Conservation (phyloP, 2,888 invertebrate species). For the Melinaea marsaeus region DNA sequence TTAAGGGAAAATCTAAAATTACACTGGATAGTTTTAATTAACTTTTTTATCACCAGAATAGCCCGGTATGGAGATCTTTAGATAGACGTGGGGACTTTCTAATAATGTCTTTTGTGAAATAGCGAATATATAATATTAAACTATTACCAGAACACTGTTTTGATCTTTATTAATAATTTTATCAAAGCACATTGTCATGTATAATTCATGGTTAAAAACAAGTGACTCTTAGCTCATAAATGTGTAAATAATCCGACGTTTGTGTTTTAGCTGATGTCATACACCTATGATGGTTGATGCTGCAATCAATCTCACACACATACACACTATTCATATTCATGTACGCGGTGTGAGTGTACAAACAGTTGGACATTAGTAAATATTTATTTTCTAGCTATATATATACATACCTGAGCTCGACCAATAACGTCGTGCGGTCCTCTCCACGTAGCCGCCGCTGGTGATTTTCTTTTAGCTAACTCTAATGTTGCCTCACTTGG, state of each 20-base stretch:
- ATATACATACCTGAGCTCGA: conserved; percentile 67
- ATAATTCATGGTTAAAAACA: background rate
- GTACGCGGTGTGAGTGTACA: conserved; percentile 4
- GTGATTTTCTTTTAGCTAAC: conserved; percentile 79
- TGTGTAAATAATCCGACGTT: conserved; percentile 1
- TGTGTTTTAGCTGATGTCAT: conserved; percentile 23
- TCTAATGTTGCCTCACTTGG: conserved; percentile 87
- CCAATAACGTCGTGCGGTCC: conserved; percentile 76
- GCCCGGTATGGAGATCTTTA: no score
- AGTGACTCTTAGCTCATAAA: background rate
- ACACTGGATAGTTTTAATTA: no score
- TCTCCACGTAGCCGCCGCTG: conserved; percentile 76
- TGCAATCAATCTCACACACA: conserved; percentile 16
- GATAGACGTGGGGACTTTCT: no score
- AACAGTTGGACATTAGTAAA: conserved; percentile 9
- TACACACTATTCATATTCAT: conserved; percentile 12
- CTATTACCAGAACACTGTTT: conserved; percentile 8
- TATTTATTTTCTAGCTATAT: conserved; percentile 19
- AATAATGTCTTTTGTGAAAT: no score
- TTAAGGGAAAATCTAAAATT: no score
- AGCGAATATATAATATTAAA: background rate
- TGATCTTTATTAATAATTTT: conserved; percentile 3
- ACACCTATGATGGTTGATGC: conserved; percentile 15
- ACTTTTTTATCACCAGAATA: no score
- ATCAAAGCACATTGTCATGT: conserved; percentile 5